Base-by-base conservation (phyloP, 2,113 vertebrate species). In the Poeciliopsis occidentalis region DNA sequence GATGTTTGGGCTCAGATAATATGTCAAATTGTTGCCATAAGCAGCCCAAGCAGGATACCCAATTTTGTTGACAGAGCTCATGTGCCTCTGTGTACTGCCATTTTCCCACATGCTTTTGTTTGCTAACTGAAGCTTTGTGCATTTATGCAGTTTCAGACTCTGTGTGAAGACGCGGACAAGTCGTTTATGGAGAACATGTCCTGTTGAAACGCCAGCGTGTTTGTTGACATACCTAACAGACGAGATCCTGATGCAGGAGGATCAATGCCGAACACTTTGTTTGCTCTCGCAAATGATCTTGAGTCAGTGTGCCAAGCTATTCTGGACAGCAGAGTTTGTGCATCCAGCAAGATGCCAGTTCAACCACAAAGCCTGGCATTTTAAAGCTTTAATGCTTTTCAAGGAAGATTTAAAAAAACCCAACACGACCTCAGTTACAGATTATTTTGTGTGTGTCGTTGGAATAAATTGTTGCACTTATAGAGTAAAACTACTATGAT, bases 211-310 rank as follows among this genome's bases (percentile, higher is more conserved):
- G 74, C 87, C 74, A 31, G 85, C 54, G 61, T 81, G 83, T 91
- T 89, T 94, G 92, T 93, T 94, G 92, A 95, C 92, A 90, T 86
- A 89, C 81, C 88, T 84, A 93, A 94, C 91, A 69, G 89, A 92
- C 92, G 87, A 93, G 93, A 95, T 95, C 94, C 94, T 94, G 93
- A 94, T 92, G 90, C 85, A 94, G 91, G 94, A 94, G 94, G 94
- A 95, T 93, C 87, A 91, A 89, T 67, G 39, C 67, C 61, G 4
- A 85, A 78, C 11, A 12, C 76, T 76, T 81, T 94, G 93, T 94
- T 95, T 95, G 92, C 89, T 94, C 85, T 90, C 15, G 78, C 85
- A 88, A 54, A 85, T 91, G 83, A 91, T 87, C 85, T 84, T 78
- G 86, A 92, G 87, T 85, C 78, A 87, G 83, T 91, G 84, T 79